Base-by-base conservation (phyloP, 2,113 vertebrate genomes). In the Centrocercus urophasianus region DNA sequence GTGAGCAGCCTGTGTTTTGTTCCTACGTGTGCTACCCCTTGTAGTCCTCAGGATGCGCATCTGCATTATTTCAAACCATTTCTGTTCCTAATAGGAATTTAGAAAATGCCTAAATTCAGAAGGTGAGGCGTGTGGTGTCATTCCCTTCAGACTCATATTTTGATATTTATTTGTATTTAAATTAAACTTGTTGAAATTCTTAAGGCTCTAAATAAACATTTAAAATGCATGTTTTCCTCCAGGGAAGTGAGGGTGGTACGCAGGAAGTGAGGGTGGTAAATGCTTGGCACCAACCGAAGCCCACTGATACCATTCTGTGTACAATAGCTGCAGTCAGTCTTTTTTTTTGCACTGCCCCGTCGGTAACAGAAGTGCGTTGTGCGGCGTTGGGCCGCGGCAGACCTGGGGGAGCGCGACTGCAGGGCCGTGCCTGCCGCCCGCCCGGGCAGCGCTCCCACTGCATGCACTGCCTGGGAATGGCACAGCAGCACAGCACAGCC, bases 161-260 rank as follows among this genome's bases (percentile, higher is more conserved):
- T 91, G 81, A 19, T 97, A 97, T 95, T 97, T 97, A 94, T 97
- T 97, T 98, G 96, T 97, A 97, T 96, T 97, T 95, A 76, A 97
- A 88, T 92, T 88, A 83, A 89, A 85, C 96, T 96, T 97, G 96
- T 97, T 96, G 81, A 52, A 13, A 78, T 94, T 93, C 96, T 90
- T 94, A 85, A 1, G 3, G 78, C 74, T 96, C 72, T 36, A 90
- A 98, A 97, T 98, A 97, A 98, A 97, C 83, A 30, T 94, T 95
- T 76, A 13, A 95, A 95, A 93, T 84, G 85, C 86, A 90, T 95
- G 86, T 92, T 90, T 97, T 88, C 95, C 90, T 95, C 66, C 63
- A 86, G 83, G 90, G 69, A 71, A 59, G 95, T 1, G 96, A 91
- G 95, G 90, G 95, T 83, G 93, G 92, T 19, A 4, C 71, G 91